phyloP scores from a whole-genome alignment of 2,797 vertebrate genomes.

The Pogonophryne albipinna region DNA sequence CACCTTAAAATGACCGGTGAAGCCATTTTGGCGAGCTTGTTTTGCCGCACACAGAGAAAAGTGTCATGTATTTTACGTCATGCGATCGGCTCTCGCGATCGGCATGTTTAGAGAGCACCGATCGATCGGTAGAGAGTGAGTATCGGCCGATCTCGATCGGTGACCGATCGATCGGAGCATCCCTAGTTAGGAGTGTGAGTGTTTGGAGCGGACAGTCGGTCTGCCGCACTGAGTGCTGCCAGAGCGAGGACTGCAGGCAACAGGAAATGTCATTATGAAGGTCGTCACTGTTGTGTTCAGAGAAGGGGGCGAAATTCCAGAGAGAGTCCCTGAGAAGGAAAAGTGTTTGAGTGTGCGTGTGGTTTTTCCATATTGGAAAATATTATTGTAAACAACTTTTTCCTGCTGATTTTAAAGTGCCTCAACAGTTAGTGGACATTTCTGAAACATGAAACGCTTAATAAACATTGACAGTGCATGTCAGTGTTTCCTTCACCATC shows the following conservation, averaged over 20 bases:
- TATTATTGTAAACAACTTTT: constrained; percentile 1
- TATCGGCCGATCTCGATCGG: too few relatives aligned
- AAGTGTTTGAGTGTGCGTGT: not conserved
- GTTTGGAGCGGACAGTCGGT: constrained; percentile 30
- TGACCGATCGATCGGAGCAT: too few relatives aligned
- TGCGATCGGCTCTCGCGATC: too few relatives aligned
- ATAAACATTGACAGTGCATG: not conserved
- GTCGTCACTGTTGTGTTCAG: constrained; percentile 38
- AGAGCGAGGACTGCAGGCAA: constrained; percentile 28
- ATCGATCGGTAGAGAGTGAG: too few relatives aligned
- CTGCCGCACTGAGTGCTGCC: constrained; percentile 15
- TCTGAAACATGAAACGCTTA: not conserved
- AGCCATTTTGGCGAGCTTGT: too few relatives aligned
- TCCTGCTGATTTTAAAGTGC: constrained; percentile 4
- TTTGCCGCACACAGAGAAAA: too few relatives aligned
- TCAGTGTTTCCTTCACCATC: too few relatives aligned
- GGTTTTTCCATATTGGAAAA: constrained; percentile 4
- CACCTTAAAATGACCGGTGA: too few relatives aligned
- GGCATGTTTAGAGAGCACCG: too few relatives aligned
- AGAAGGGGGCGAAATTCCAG: constrained; percentile 18
- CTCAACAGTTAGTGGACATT: not conserved
- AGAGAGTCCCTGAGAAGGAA: not conserved
- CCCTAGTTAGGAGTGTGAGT: constrained; percentile 58
- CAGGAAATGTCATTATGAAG: constrained; percentile 58
- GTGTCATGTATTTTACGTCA: too few relatives aligned